These are phyloP conservation scores for Romanogobio albipinnatus DNA, from an alignment of 2,113 vertebrate genomes.

Conservation along the genomic window DNA sequence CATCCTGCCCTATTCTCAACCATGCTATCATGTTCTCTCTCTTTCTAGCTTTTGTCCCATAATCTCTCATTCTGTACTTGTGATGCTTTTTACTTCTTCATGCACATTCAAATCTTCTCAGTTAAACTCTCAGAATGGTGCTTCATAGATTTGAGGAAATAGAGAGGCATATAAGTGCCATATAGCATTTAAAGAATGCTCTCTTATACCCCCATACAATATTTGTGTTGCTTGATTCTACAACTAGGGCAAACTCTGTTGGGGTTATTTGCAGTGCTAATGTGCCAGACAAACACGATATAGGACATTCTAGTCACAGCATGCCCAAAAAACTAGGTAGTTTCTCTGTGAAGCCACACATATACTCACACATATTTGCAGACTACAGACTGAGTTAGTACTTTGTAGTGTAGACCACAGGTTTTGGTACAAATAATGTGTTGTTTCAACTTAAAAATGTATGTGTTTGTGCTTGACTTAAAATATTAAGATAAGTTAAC, in stretches of 20 bases:
- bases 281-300: constrained; percentile 11
- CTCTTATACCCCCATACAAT: neutral
- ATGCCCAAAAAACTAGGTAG: constrained; percentile 27
- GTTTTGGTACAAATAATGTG: too few relatives aligned
- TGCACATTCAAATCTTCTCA: neutral
- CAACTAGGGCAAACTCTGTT: neutral
- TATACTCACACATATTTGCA: neutral
- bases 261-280: constrained; percentile 26
- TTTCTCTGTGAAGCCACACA: neutral
- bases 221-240: neutral
- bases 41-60: constrained; percentile 27
- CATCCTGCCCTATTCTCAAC: neutral
- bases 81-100: constrained; percentile 41
- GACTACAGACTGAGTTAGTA: neutral
- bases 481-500: too few relatives aligned
- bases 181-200: neutral
- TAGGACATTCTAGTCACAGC: constrained; percentile 38
- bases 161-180: neutral
- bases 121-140: neutral
- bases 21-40: constrained; percentile 48
- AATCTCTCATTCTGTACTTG: constrained; percentile 4
- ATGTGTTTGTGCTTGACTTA: too few relatives aligned
- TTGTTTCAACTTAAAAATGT: too few relatives aligned
- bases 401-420: too few relatives aligned
- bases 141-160: neutral